Evolutionary conservation across 2,888 invertebrate genomes (phyloP).

Genomic region (Lasiommata megera): DNA sequence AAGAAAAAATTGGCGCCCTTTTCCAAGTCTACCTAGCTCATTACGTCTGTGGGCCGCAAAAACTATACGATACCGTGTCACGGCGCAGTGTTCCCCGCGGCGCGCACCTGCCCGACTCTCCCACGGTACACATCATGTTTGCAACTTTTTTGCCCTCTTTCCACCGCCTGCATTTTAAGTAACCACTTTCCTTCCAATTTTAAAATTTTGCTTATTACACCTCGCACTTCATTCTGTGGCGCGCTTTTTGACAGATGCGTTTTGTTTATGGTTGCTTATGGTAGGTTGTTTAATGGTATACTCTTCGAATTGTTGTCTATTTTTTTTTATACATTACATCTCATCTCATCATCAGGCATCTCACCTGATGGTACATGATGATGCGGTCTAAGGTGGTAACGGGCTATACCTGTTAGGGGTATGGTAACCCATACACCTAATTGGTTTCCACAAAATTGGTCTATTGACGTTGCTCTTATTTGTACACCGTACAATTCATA

Average conservation of each 20-base stretch:
- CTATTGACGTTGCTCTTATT: too few relatives aligned
- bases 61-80: conserved; percentile 41
- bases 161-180: conserved; percentile 64
- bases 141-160: conserved; percentile 51
- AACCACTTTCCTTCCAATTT: conserved; percentile 74
- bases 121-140: conserved; percentile 65
- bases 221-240: conserved; percentile 49
- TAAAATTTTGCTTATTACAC: conserved; percentile 56
- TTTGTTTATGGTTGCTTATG: conserved; percentile 17
- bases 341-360: too few relatives aligned
- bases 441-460: too few relatives aligned
- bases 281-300: not conserved
- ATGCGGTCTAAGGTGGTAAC: too few relatives aligned
- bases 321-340: too few relatives aligned
- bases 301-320: not conserved
- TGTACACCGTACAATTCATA: too few relatives aligned
- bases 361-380: too few relatives aligned
- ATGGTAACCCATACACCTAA: too few relatives aligned
- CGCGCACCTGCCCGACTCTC: conserved; percentile 69
- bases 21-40: not conserved
- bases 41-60: conserved; percentile 27
- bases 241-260: conserved; percentile 31
- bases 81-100: conserved; percentile 37
- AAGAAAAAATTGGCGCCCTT: not conserved
- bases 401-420: too few relatives aligned